Evolutionary conservation across 2,113 vertebrate species (phyloP), one percentile per base, ranked within the genome.

Genomic region (Notothenia rossii): DNA sequence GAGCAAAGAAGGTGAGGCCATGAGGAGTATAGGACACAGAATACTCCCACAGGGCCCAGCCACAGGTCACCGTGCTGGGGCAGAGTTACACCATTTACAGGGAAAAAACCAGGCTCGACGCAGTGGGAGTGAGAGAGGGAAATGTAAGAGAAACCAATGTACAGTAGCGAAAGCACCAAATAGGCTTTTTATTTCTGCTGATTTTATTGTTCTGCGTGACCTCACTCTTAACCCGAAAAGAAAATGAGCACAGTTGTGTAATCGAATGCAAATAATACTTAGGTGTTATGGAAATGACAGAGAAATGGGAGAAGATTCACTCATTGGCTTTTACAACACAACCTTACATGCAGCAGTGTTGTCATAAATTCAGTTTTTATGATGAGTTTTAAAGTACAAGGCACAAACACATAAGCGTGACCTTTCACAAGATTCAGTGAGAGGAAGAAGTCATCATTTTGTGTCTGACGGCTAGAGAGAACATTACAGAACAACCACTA

Each of bases 41-140:
- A 94, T 92, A 92, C 91, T 89, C 91, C 93, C 94, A 7, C 67
- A 74, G 90, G 90, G 90, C 84, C 80, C 13, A 5, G 82, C 84
- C 25, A 78, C 84, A 89, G 91, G 91, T 92, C 93, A 84, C 82
- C 2, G 55, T 48, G 71, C 60, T 7, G 58, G 83, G 85, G 88
- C 89, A 75, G 90, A 82, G 79, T 93, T 93, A 92, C 91, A 89
- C 82, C 85, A 33, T 89, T 91, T 91, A 90, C 90, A 82, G 89
- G 86, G 76, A 91, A 88, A 85, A 72, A 43, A 7, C 2, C 7
- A 69, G 18, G 60, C 40, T 76, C 88, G 85, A 88, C 48, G 69
- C 84, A 89, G 72, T 53, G 84, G 25, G 17, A 78, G 68, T 83
- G 63, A 86, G 61, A 68, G 66, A 84, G 64, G 67, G 73, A 18